phyloP scores from a whole-genome alignment of 1,140 invertebrate genomes.

The Acromyrmex charruanus region DNA sequence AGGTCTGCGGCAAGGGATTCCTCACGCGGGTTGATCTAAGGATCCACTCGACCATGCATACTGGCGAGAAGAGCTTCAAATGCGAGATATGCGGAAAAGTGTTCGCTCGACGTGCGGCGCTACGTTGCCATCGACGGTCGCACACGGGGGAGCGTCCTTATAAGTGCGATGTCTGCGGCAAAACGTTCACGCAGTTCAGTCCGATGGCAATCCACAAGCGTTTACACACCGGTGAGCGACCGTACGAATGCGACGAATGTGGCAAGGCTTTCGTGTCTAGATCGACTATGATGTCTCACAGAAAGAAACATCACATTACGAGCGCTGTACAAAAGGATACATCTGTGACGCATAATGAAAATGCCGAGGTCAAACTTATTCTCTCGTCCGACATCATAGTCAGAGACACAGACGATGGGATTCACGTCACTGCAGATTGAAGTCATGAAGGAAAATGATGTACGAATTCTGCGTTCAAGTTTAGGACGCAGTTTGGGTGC shows the following conservation, averaged over 20 bases:
- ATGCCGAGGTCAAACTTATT: slow-evolving; percentile 60
- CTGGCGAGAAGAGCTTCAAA: slow-evolving; percentile 90
- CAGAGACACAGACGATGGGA: slow-evolving; percentile 66
- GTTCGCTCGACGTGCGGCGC: slow-evolving; percentile 90
- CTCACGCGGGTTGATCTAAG: slow-evolving; percentile 88
- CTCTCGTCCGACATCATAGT: slow-evolving; percentile 67
- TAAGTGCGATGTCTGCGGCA: slow-evolving; percentile 88
- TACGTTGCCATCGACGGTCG: slow-evolving; percentile 90
- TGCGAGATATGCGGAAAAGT: slow-evolving; percentile 90
- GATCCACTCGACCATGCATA: slow-evolving; percentile 90
- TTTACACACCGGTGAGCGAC: slow-evolving; percentile 92
- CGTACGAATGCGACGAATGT: slow-evolving; percentile 93
- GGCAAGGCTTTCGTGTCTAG: slow-evolving; percentile 88
- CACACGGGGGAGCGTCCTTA: slow-evolving; percentile 91
- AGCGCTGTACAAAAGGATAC: slow-evolving; percentile 78
- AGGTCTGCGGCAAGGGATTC: slow-evolving; percentile 90
- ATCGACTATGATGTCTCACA: slow-evolving; percentile 89
- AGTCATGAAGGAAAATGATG: background rate
- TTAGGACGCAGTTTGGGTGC: slow-evolving; percentile 1
- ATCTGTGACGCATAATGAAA: slow-evolving; percentile 60
- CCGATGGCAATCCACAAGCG: slow-evolving; percentile 89
- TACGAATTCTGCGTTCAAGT: background rate
- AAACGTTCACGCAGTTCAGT: slow-evolving; percentile 89
- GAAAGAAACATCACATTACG: slow-evolving; percentile 86
- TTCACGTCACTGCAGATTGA: slow-evolving; percentile 75